These are phyloP conservation scores for Benthosema pterotum DNA, from an alignment of 2,797 vertebrate genomes.

Conservation along the genomic window DNA sequence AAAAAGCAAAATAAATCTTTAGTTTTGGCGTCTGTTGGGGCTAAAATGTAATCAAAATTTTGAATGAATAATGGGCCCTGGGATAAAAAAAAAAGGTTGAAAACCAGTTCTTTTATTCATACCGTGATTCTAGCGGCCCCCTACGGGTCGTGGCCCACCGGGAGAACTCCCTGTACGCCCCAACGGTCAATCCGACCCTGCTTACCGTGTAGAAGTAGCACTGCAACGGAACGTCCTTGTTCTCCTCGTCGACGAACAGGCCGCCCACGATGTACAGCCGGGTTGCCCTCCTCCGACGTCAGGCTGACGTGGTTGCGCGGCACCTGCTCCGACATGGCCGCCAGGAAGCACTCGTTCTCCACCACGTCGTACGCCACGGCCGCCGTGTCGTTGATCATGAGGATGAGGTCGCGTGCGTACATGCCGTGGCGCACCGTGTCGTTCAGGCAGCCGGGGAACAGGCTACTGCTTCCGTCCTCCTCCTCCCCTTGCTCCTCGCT, in stretches of 20 bases:
- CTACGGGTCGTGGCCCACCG: too few relatives aligned
- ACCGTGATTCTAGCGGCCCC: too few relatives aligned
- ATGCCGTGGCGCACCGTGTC: conserved; percentile 92
- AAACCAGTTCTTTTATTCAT: too few relatives aligned
- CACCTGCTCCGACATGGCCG: conserved; percentile 92
- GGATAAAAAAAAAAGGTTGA: too few relatives aligned
- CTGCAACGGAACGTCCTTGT: conserved; percentile 92
- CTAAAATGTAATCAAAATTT: too few relatives aligned
- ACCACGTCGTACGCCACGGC: conserved; percentile 94
- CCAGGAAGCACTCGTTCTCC: conserved; percentile 96
- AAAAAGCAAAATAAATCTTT: too few relatives aligned
- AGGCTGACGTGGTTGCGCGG: conserved; percentile 97
- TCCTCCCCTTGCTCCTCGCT: conserved; percentile 83
- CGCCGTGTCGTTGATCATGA: conserved; percentile 94
- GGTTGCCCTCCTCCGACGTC: conserved; percentile 86
- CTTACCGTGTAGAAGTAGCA: conserved; percentile 95
- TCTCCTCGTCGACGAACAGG: conserved; percentile 95
- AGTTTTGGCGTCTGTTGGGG: too few relatives aligned
- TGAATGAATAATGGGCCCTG: too few relatives aligned
- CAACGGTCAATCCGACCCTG: too few relatives aligned
- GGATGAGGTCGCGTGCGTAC: conserved; percentile 90
- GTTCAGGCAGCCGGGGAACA: conserved; percentile 93
- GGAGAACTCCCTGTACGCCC: too few relatives aligned
- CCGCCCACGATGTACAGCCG: conserved; percentile 92
- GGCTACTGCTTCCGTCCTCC: conserved; percentile 73